These are phyloP conservation scores for Mobula hypostoma DNA, from an alignment of 2,113 vertebrate genomes.

Conservation along the genomic window DNA sequence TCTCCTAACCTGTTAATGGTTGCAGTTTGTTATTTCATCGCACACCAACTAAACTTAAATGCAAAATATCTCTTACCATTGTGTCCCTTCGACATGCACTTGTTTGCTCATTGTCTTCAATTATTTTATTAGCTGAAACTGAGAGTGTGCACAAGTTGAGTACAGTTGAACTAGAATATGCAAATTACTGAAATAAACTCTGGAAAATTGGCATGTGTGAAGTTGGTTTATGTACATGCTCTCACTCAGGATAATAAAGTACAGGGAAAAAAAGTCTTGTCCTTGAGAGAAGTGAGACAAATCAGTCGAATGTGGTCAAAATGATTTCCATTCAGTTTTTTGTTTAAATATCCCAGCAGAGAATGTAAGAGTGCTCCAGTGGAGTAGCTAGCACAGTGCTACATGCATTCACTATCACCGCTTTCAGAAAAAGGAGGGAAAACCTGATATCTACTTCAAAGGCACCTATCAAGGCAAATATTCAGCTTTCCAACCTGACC, in stretches of 20 bases:
- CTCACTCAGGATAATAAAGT: neutral
- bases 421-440: neutral
- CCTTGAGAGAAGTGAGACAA: neutral
- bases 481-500: neutral
- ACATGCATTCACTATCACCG: neutral
- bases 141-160: neutral
- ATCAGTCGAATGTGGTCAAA: neutral
- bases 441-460: neutral
- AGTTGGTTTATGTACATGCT: neutral
- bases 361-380: neutral
- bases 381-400: too few relatives aligned
- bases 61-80: neutral
- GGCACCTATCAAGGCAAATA: neutral
- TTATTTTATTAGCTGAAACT: constrained; percentile 34
- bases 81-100: neutral
- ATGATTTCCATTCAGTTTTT: neutral
- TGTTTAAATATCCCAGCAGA: neutral
- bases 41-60: neutral
- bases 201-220: too few relatives aligned
- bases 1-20: too few relatives aligned
- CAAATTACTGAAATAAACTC: too few relatives aligned
- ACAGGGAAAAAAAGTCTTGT: neutral
- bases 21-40: neutral
- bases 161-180: too few relatives aligned
- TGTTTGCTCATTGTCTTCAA: neutral